phyloP scores from a whole-genome alignment of 2,113 vertebrate genomes.

The Guaruba guarouba region DNA sequence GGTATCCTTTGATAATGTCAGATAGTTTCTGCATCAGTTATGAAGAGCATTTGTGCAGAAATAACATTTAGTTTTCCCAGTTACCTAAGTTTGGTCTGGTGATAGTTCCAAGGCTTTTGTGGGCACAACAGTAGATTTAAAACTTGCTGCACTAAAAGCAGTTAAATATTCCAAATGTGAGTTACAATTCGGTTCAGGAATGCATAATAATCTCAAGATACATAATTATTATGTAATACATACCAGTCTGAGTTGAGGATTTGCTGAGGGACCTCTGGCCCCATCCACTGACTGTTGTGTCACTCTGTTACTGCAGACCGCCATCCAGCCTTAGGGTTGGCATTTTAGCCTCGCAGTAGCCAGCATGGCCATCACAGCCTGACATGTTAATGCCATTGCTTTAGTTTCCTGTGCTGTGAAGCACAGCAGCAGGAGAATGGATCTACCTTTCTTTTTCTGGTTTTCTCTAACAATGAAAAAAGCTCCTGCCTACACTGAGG shows the following conservation, averaged over 20 bases:
- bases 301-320: not conserved
- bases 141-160: not conserved
- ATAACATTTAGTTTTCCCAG: not conserved
- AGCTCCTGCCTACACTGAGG: not conserved
- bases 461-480: not conserved
- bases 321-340: not conserved
- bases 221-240: accelerated
- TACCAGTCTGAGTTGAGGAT: not conserved
- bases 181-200: not conserved
- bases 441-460: not conserved
- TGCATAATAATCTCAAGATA: not conserved
- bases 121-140: not conserved
- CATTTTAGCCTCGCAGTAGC: not conserved
- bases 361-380: accelerated
- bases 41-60: not conserved
- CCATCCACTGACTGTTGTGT: not conserved
- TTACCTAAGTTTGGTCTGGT: not conserved
- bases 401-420: not conserved
- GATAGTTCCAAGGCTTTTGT: not conserved
- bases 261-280: not conserved
- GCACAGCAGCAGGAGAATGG: not conserved
- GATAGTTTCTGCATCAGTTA: not conserved
- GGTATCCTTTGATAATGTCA: not conserved
- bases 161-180: not conserved
- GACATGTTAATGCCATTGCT: not conserved